Evolutionary conservation across 2,888 invertebrate genomes (phyloP), one percentile per base, ranked within the genome.

Genomic region (Erebia aethiops): DNA sequence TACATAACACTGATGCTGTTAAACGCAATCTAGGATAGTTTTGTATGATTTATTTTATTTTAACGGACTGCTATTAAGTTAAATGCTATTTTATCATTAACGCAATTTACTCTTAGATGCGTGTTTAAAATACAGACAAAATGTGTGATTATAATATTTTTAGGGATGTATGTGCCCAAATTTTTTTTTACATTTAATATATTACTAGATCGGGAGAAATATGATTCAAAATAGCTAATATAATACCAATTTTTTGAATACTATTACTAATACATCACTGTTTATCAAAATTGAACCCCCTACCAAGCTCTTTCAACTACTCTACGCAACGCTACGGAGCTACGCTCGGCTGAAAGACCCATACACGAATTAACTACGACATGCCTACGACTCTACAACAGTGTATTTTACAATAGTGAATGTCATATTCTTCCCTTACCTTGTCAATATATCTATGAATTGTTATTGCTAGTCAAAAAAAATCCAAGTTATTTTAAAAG

Each of bases 1-100:
- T 72, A 67, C 66, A 65, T 61, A 72, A 70, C 57, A 49, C 46
- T 65, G 64, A 56, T 46, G 61, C 26, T 73, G 57, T 71, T 65
- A 62, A 62, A 66, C 60, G 41, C 54, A 70, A 70, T 70, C 68
- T 66, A 58, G 46, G 49, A 71, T 62, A 68, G 58, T 65, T 69
- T n/a, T 69, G 52, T 66, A 21, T 69, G 65, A 71, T 71, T 69
- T 73, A 73, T 66, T 67, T 64, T 63, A 69, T 63, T 65, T 69
- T 62, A 68, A 73, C 41, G 56, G 2, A 21, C 21, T 26, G 57
- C 60, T 63, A 73, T 73, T 70, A 60, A 26, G n/a, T 51, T 65
- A 18, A 70, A 70, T 46, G 65, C 51, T 35, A 57, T 61, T 69
- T 61, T 43, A 51, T 56, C 46, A 62, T 70, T 68, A 51, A 66